Base-by-base conservation (phyloP, 2,888 invertebrate species). In the Monoplex corrugatus region DNA sequence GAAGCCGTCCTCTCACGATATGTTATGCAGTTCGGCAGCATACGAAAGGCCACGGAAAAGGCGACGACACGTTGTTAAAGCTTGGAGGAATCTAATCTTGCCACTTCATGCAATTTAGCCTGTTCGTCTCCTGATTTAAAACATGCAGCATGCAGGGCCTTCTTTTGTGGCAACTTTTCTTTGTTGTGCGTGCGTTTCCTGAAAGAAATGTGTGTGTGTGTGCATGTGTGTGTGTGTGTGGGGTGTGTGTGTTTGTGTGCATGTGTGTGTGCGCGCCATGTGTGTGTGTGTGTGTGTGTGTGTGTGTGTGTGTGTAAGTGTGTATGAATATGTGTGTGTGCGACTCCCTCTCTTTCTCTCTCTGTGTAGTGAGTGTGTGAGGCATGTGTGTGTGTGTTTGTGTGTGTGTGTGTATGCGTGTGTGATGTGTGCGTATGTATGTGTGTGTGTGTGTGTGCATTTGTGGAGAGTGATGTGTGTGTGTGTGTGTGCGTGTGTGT, bases 171-270 rank as follows among this genome's bases (percentile, higher is more conserved):
- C n/a, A n/a, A n/a, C n/a, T n/a, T n/a, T n/a, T n/a, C n/a, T n/a
- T n/a, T n/a, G n/a, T n/a, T n/a, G n/a, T n/a, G n/a, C n/a, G n/a
- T n/a, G n/a, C n/a, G n/a, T n/a, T n/a, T n/a, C n/a, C n/a, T n/a
- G n/a, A n/a, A n/a, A n/a, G n/a, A n/a, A n/a, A n/a, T n/a, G n/a
- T n/a, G n/a, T n/a, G n/a, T n/a, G n/a, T n/a, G n/a, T n/a, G n/a
- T n/a, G n/a, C n/a, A n/a, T 19, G 75, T 75, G 38, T 75, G 75
- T 75, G 75, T 75, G 75, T 75, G 75, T 75, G 75, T 50, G 50
- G 13, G 8, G 23, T 63, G 63, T 13, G 23, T 63, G 63, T 63
- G 13, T 23, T 19, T 6, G 63, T 13, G 13, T 63, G 63, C 28
- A 23, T 63, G 63, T 63, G 63, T 63, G 63, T 63, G 63, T 63